Evolutionary conservation across 2,888 invertebrate genomes (phyloP), one percentile per base, ranked within the genome.

Genomic region (Amphipoea oculea): DNA sequence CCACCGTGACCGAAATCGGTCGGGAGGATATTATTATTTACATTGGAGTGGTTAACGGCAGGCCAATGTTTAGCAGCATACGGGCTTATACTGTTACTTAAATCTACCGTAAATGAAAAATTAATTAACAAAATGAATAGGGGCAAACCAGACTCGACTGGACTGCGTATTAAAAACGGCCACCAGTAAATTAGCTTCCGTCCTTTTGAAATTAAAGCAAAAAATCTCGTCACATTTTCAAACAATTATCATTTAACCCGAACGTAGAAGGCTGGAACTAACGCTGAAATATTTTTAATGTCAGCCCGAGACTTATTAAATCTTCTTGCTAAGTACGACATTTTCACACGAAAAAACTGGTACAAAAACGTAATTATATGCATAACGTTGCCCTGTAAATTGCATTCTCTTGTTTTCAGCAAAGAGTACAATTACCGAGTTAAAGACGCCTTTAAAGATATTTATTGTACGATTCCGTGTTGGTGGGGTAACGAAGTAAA

Each of bases 381-480:
- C 91, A 88, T 89, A 89, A 90, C 88, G 87, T 82, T 87, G 86
- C 87, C 84, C 81, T 89, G 86, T 92, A 89, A 94, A 95, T 95
- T 94, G 94, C 94, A 95, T 93, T 94, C 88, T 86, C 92, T 89
- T 94, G 93, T 94, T 89, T 90, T 89, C 89, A 85, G 88, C 92
- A 93, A 93, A 93, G 89, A 91, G 85, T 89, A 91, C 91, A 93
- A 94, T 94, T 94, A 93, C 83, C 83, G 73, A 84, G 90, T 91
- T 88, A 91, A 92, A 91, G 92, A 92, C 90, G 89, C 92, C 91
- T 91, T 94, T 89, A 93, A 92, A 91, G 90, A 94, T 94, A 94
- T 95, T 95, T 94, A 94, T 94, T 92, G 91, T 92, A 92, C 90
- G 89, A 91, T 93, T 93, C 89, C 89, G 90, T 91, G 93, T 93